These are phyloP conservation scores for Mythimna vitellina DNA, from an alignment of 2,888 invertebrate genomes.

Conservation along the genomic window DNA sequence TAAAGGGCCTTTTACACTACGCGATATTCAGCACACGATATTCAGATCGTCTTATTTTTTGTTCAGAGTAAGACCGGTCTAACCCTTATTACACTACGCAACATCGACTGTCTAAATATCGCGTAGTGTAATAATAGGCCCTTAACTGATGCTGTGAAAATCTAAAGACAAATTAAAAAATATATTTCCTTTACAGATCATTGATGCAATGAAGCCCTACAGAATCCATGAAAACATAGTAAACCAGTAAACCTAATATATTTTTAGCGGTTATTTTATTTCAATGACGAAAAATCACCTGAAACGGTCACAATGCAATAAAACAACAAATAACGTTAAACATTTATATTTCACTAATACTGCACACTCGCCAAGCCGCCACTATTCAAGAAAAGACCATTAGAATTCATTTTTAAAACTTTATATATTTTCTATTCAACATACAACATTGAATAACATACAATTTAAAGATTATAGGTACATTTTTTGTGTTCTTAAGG, in stretches of 20 bases:
- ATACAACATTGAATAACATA: constrained; percentile 87
- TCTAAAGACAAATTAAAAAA: background rate
- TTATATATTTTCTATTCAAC: constrained; percentile 88
- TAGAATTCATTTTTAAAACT: constrained; percentile 79
- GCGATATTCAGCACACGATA: no score
- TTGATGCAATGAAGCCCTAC: constrained; percentile 26
- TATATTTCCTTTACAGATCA: constrained; percentile 33
- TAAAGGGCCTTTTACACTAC: no score
- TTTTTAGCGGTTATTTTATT: background rate
- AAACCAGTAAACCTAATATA: constrained; percentile 12
- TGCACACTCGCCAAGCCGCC: constrained; percentile 75
- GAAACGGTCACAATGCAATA: constrained; percentile 66
- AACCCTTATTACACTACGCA: no score
- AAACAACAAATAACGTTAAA: constrained; percentile 72
- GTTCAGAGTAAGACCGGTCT: no score
- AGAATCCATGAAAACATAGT: background rate
- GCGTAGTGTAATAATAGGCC: no score
- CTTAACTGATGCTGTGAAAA: background rate
- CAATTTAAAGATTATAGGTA: constrained; percentile 77
- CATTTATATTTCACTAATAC: constrained; percentile 88
- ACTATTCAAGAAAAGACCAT: constrained; percentile 84
- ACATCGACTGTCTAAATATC: no score
- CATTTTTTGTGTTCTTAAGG: constrained; percentile 74
- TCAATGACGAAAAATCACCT: constrained; percentile 60
- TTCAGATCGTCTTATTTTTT: no score